phyloP scores from a whole-genome alignment of 2,888 invertebrate species.

The Tenthredo notha region DNA sequence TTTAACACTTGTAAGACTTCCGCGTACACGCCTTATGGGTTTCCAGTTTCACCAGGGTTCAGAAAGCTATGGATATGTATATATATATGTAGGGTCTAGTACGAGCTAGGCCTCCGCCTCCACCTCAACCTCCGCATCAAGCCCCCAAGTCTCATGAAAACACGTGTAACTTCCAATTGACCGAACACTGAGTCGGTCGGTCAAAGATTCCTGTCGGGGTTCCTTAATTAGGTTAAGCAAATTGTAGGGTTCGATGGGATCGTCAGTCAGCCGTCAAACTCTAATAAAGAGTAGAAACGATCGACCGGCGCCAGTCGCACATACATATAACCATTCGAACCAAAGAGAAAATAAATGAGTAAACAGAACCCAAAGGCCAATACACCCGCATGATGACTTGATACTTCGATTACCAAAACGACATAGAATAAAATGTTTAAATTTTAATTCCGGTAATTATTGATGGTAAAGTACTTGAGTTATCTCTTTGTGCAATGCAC shows the following conservation, averaged over 20 bases:
- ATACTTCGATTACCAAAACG: background rate
- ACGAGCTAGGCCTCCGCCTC: background rate
- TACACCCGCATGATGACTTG: background rate
- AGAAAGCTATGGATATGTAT: background rate
- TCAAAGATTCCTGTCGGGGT: conserved; percentile 66
- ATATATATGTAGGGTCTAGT: background rate
- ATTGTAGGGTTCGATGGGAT: conserved; percentile 60
- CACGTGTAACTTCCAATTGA: conserved; percentile 74
- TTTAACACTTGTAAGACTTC: conserved; percentile 48
- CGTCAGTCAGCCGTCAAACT: conserved; percentile 27
- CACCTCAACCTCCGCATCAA: background rate
- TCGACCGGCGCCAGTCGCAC: conserved; percentile 16
- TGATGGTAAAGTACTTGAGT: background rate
- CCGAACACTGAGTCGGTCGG: conserved; percentile 63
- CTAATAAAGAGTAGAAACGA: conserved; percentile 7
- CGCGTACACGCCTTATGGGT: conserved; percentile 25
- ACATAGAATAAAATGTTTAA: background rate
- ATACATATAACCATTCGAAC: background rate
- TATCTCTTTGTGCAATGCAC: background rate
- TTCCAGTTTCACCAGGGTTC: conserved; percentile 39
- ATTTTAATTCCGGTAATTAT: background rate
- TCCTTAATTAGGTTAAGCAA: conserved; percentile 70
- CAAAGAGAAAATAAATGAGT: background rate
- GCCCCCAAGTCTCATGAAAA: conserved; percentile 67
- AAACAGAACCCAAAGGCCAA: background rate